These are phyloP conservation scores for Ciconia maguari DNA, from an alignment of 2,113 vertebrate genomes.

Conservation along the genomic window DNA sequence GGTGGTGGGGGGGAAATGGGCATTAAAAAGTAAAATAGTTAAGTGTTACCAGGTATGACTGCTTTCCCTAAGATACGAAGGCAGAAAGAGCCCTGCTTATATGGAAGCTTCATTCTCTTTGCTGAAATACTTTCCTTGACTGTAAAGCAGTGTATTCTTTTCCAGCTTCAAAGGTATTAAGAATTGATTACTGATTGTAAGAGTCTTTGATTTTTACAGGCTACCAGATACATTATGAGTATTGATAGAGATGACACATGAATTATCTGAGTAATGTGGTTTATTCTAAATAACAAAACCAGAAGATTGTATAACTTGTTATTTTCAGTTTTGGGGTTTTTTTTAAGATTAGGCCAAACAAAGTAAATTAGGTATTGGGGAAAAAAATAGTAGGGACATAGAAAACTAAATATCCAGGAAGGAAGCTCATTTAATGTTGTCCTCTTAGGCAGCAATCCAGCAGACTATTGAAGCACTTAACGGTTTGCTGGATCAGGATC, in stretches of 20 bases:
- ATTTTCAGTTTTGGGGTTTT: neutral
- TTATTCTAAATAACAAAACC: neutral
- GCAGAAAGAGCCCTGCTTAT: neutral
- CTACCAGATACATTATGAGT: neutral
- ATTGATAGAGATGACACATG: neutral
- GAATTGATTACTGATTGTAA: neutral
- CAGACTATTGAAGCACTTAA: neutral
- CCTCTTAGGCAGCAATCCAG: neutral
- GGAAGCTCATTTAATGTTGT: neutral
- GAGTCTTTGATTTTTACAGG: neutral
- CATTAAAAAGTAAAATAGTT: neutral
- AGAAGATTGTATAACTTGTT: neutral
- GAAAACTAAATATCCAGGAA: neutral
- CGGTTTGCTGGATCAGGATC: neutral
- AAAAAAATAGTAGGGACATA: no score
- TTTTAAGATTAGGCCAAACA: neutral
- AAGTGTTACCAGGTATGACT: no score
- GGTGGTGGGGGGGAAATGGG: fast-evolving
- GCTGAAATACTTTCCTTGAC: neutral
- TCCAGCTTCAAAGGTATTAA: neutral
- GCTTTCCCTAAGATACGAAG: neutral
- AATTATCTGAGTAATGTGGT: neutral
- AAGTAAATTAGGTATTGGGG: neutral
- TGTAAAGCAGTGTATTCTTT: neutral
- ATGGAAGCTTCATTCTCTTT: neutral